A percentile compares a stretch with the other conserved stretches of the same genome.
Evolutionary conservation across 2,113 vertebrate genomes (phyloP).

Genomic region (Alethe diademata): DNA sequence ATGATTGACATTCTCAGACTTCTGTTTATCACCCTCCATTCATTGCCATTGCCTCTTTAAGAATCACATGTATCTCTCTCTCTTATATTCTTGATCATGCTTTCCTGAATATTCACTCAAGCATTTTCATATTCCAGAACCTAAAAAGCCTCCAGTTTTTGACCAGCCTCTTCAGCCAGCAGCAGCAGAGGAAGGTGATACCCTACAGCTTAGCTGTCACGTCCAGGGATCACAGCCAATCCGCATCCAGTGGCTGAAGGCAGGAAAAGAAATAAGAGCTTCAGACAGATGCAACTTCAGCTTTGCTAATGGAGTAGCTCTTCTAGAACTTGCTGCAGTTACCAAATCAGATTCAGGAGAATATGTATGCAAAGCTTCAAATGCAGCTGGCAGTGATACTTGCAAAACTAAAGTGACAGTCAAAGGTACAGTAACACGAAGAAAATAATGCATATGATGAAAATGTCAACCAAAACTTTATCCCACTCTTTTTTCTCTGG

Average conservation of each 20-base stretch:
- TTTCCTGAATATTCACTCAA: constrained; percentile 21
- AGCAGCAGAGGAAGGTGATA: constrained; percentile 82
- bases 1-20: neutral
- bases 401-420: constrained; percentile 89
- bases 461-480: neutral
- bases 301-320: constrained; percentile 85
- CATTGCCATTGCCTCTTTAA: neutral
- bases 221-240: constrained; percentile 88
- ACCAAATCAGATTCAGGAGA: constrained; percentile 86
- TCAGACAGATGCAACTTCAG: constrained; percentile 84
- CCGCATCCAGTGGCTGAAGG: constrained; percentile 92
- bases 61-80: neutral
- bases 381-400: constrained; percentile 87
- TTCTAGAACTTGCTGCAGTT: constrained; percentile 81
- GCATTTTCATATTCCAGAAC: constrained; percentile 78
- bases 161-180: constrained; percentile 86
- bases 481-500: neutral
- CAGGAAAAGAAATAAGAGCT: constrained; percentile 86
- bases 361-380: constrained; percentile 94
- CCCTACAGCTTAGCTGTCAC: constrained; percentile 85
- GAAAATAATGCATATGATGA: neutral
- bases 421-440: constrained; percentile 81
- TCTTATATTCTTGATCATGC: neutral
- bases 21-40: neutral
- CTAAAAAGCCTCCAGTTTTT: constrained; percentile 88